Base-by-base conservation (phyloP, 2,888 invertebrate species). In the Leistus spinibarbis region DNA sequence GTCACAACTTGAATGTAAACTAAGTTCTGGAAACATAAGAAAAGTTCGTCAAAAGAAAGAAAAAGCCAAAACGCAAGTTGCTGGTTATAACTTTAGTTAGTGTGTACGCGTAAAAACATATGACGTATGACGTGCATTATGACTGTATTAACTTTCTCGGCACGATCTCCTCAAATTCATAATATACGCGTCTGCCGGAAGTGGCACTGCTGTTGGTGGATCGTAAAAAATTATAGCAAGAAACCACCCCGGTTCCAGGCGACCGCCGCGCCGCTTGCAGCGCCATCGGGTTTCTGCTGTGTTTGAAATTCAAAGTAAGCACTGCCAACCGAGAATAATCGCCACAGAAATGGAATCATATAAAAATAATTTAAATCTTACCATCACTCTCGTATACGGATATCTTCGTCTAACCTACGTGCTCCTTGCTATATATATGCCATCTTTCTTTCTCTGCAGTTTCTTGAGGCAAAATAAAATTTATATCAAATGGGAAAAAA, bases 111-210 rank as follows among this genome's bases (percentile, higher is more conserved):
- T 57, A 57, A 57, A 57, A 16, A 19, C n/a, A 7, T 7, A 57
- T 53, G 40, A 40, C 5, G 10, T 40, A 40, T 40, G 40, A 40
- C 40, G 40, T 40, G 40, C 40, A 40, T 40, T 40, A 40, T 40
- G 5, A 13, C 10, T 40, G 40, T 40, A 40, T 72, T 72, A 65
- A 63, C 23, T 72, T 72, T 72, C 71, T 24, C 27, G 16, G 17
- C 71, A 72, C 71, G 71, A 65, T 72, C 65, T 72, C 71, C 20
- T 72, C 71, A 72, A 65, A 72, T 72, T 72, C 71, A 72, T 72
- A 72, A 72, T 72, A 65, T 64, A 65, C 71, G 71, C 57, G 16
- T 7, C 40, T 1, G 40, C 40, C 40, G 1, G 10, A 10, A 7
- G 40, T 10, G 13, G 40, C 57, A 16, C 57, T 19, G 16, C n/a